These are phyloP conservation scores for Drosophila pseudoobscura DNA, from an alignment of 1,140 invertebrate genomes.

Conservation along the genomic window DNA sequence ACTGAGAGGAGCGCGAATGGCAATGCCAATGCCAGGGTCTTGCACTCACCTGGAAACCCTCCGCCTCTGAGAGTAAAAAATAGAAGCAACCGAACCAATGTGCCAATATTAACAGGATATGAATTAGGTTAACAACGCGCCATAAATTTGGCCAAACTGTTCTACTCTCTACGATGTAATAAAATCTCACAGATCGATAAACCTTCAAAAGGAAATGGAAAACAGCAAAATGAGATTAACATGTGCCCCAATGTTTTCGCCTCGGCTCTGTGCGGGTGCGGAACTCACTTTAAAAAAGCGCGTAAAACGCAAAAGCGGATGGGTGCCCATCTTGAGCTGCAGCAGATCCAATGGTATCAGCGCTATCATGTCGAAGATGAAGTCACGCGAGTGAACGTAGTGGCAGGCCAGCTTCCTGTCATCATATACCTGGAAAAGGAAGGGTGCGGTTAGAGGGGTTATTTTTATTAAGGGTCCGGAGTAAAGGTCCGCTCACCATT, in stretches of 20 bases:
- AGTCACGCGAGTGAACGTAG: constrained; percentile 93
- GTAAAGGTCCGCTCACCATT: constrained; percentile 86
- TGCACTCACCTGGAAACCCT: constrained; percentile 89
- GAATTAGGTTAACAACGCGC: constrained; percentile 97
- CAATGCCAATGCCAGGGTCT: too few relatives aligned
- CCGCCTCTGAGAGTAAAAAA: constrained; percentile 95
- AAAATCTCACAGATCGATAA: constrained; percentile 95
- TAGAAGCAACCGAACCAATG: constrained; percentile 99
- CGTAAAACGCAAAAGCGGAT: constrained; percentile 92
- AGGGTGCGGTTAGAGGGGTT: too few relatives aligned
- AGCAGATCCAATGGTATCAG: constrained; percentile 94
- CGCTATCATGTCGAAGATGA: constrained; percentile 92
- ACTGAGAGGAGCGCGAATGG: neutral
- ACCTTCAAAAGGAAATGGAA: constrained; percentile 85
- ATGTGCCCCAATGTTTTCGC: too few relatives aligned
- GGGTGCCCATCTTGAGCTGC: constrained; percentile 90
- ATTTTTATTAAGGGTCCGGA: too few relatives aligned
- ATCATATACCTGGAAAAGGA: constrained; percentile 88
- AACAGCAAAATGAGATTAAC: neutral
- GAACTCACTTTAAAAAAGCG: constrained; percentile 89
- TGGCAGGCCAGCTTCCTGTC: constrained; percentile 94
- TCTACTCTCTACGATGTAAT: constrained; percentile 97
- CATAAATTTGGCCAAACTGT: constrained; percentile 98
- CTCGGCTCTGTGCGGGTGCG: too few relatives aligned
- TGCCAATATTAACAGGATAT: constrained; percentile 96